Conservation (phyloP, 1,140 invertebrate genomes). For the Trichonephila inaurata region DNA sequence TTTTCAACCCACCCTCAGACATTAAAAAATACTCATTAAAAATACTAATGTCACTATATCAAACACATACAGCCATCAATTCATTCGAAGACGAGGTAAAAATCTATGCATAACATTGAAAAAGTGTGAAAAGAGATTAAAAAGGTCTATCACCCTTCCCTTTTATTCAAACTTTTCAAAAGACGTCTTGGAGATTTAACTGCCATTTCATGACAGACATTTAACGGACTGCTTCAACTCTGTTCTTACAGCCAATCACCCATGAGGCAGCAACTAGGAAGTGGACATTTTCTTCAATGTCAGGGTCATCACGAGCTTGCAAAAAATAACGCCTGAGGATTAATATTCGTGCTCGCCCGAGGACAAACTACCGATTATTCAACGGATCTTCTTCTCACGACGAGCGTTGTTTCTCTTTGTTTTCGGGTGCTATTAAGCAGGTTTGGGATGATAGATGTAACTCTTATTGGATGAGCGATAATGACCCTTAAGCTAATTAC, state of each 20-base stretch:
- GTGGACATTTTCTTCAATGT: constrained; percentile 52
- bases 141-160: too few species aligned
- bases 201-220: not conserved
- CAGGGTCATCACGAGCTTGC: constrained; percentile 34
- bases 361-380: constrained; percentile 2
- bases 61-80: too few species aligned
- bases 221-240: constrained; percentile 2
- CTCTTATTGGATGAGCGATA: constrained; percentile 30
- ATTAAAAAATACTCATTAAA: too few species aligned
- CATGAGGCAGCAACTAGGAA: constrained; percentile 47
- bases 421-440: not conserved
- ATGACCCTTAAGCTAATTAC: not conserved
- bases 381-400: constrained; percentile 31
- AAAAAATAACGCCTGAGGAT: not conserved
- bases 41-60: too few species aligned
- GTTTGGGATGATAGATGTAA: not conserved
- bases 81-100: too few species aligned
- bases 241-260: not conserved
- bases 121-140: too few species aligned
- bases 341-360: not conserved
- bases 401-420: not conserved
- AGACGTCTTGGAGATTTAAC: not conserved
- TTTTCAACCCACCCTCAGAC: too few species aligned
- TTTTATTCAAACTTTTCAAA: too few species aligned
- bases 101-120: too few species aligned